These are phyloP conservation scores for Antennarius striatus DNA, from an alignment of 2,113 vertebrate genomes.

Conservation along the genomic window DNA sequence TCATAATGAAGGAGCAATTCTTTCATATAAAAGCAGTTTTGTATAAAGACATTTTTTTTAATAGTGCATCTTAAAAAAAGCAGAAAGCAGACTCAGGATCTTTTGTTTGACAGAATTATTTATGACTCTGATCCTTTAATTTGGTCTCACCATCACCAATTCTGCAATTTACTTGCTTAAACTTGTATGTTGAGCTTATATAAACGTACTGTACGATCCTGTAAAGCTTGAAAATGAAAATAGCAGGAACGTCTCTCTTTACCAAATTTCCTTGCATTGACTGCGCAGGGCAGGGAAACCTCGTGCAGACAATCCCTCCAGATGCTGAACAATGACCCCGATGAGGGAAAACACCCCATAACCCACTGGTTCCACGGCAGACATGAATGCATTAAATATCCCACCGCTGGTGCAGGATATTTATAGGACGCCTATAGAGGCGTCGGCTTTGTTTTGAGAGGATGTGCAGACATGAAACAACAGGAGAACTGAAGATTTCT, in stretches of 20 bases:
- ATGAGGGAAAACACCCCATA: slow-evolving; percentile 14
- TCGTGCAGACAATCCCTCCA: slow-evolving; percentile 48
- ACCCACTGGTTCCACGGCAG: slow-evolving; percentile 9
- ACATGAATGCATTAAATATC: slow-evolving; percentile 9
- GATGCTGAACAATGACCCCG: slow-evolving; percentile 53
- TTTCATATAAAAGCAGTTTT: too few species aligned
- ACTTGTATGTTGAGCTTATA: too few species aligned
- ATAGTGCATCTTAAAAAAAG: too few species aligned
- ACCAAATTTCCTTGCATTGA: slow-evolving; percentile 59
- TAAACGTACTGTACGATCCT: background rate
- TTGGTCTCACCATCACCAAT: background rate
- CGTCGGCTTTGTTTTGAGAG: slow-evolving; percentile 51
- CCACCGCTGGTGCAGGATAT: slow-evolving; percentile 27
- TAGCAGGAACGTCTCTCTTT: background rate
- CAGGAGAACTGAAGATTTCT: too few species aligned
- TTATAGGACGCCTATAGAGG: slow-evolving; percentile 46
- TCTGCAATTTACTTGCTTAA: too few species aligned
- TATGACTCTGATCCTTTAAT: too few species aligned
- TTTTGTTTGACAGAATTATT: too few species aligned
- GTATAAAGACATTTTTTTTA: too few species aligned
- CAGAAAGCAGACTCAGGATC: slow-evolving; percentile 2
- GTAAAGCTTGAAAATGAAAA: slow-evolving; percentile 3
- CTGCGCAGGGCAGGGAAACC: slow-evolving; percentile 4
- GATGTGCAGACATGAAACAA: background rate
- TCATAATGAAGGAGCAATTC: too few species aligned